Conservation (phyloP, 2,888 invertebrate species). For the Ochlodes sylvanus region DNA sequence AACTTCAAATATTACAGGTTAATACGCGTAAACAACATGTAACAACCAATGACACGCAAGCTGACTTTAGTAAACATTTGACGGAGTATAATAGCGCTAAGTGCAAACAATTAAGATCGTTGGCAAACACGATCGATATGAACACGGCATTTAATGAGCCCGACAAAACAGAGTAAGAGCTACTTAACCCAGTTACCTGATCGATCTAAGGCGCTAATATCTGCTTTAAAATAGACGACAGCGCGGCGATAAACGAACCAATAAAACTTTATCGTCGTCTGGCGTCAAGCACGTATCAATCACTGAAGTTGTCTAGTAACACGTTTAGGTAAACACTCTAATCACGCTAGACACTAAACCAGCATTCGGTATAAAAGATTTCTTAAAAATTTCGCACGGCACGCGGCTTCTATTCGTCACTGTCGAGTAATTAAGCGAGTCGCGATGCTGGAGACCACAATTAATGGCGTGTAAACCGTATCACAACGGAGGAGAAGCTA, state of each 20-base stretch:
- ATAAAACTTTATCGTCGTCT: conserved; percentile 26
- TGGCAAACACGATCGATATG: conserved; percentile 13
- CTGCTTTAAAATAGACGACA: conserved; percentile 22
- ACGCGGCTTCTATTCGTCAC: conserved; percentile 71
- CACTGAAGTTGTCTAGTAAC: not conserved
- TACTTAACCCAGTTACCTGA: conserved; percentile 41
- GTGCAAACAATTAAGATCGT: not conserved
- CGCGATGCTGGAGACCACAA: conserved; percentile 48
- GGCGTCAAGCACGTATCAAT: conserved; percentile 12
- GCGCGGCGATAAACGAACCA: conserved; percentile 26
- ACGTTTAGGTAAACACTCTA: not conserved
- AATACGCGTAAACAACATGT: too few relatives aligned
- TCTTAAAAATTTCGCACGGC: conserved; percentile 76
- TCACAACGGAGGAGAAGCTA: conserved; percentile 43
- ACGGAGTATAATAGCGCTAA: not conserved
- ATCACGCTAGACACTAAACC: conserved; percentile 47
- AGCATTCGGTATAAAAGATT: conserved; percentile 63
- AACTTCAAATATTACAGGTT: too few relatives aligned
- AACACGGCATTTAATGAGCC: conserved; percentile 7
- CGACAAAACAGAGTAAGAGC: conserved; percentile 22
- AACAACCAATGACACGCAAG: not conserved
- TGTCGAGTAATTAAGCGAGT: conserved; percentile 69
- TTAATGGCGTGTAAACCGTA: conserved; percentile 47
- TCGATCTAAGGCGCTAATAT: conserved; percentile 28
- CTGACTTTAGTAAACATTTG: not conserved